Evolutionary conservation across 2,113 vertebrate genomes (phyloP), one percentile per base, ranked within the genome.

Genomic region (Myiopsitta monachus): DNA sequence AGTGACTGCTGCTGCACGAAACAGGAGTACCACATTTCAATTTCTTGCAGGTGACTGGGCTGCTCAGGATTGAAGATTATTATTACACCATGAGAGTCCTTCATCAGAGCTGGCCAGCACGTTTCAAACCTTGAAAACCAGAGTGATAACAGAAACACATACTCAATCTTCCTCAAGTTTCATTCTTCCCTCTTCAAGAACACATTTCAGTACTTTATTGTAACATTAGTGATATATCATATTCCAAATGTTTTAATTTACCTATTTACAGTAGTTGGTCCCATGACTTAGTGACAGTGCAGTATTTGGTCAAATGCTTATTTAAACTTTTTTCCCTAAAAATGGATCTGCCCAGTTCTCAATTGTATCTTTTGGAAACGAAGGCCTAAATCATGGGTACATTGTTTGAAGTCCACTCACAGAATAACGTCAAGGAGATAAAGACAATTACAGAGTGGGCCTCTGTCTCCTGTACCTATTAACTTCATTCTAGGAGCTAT

Each of bases 91-190:
- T 98, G 98, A 57, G 98, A 98, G 68, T 99, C 99, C 85, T 99
- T 99, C 98, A 98, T 98, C 89, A 99, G 95, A 38, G 99, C 98
- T n/a, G 99, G 99, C 99, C 99, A 99, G 97, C 99, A 99, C 6
- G 98, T 98, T 88, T 99, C 99, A 96, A 99, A 99, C 96, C 99
- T 99, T 75, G 44, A 63, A 87, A 78, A 39, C 27, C 51, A 51
- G 41, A 33, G 73, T 11, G 14, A 43, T 30, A 54, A 61, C 38
- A 87, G 44, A 61, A 90, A 52, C 13, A 30, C 1, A 9, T 31
- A 46, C 10, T 57, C 26, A 57, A 24, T 52, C 21, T 7, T 68
- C 21, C 31, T 54, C 14, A 57, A 10, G 72, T 44, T 92, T 88
- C 84, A 31, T 64, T 78, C 28, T 74, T 59, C 28, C 15, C 13